These are phyloP conservation scores for Gasterosteus aculeatus DNA, from an alignment of 2,113 vertebrate genomes.

Conservation along the genomic window DNA sequence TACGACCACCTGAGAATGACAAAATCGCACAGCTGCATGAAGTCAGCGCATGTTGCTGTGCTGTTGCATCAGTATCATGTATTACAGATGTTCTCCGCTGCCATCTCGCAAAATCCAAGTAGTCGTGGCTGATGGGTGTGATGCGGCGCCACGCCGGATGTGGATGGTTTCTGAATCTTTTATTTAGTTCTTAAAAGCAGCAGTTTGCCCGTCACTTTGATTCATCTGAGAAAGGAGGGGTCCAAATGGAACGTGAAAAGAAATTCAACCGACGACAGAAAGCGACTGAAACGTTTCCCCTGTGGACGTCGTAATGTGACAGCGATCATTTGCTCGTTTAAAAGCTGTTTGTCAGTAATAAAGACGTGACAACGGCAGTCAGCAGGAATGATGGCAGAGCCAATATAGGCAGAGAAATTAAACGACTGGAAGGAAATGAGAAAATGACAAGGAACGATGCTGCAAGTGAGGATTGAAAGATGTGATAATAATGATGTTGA, in stretches of 20 bases:
- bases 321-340: constrained; percentile 27
- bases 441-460: neutral
- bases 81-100: constrained; percentile 18
- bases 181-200: neutral
- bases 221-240: constrained; percentile 28
- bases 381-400: constrained; percentile 7
- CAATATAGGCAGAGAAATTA: neutral
- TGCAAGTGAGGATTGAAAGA: neutral
- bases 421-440: constrained; percentile 17
- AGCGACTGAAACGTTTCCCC: constrained; percentile 6
- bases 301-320: constrained; percentile 27
- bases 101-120: neutral
- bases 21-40: constrained; percentile 3
- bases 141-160: neutral
- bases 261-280: constrained; percentile 39
- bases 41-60: neutral
- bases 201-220: constrained; percentile 8
- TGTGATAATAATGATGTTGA: neutral
- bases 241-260: constrained; percentile 39
- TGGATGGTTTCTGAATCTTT: neutral
- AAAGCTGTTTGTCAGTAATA: constrained; percentile 36
- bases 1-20: neutral
- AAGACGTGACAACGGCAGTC: constrained; percentile 33
- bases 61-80: constrained; percentile 22
- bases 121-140: neutral